A percentile compares a stretch with the other conserved stretches of the same genome.
These are phyloP conservation scores for Tinea trinotella DNA, from an alignment of 2,888 invertebrate genomes.

Conservation along the genomic window DNA sequence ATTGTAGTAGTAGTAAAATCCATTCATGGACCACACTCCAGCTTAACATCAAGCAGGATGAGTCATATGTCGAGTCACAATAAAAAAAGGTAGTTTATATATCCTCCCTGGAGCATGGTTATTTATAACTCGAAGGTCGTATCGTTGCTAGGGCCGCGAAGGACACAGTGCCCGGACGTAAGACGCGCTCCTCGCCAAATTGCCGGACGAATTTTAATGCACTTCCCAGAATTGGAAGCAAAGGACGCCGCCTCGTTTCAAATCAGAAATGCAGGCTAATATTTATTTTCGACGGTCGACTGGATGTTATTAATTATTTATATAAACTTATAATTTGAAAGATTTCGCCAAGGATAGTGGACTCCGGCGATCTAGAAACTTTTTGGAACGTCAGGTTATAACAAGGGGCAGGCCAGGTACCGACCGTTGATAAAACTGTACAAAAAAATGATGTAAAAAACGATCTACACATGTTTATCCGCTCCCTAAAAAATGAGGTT, in stretches of 20 bases:
- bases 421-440: background rate
- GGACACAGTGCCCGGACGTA: slow-evolving; percentile 37
- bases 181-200: slow-evolving; percentile 7
- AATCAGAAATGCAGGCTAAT: slow-evolving; percentile 5
- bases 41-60: too few species aligned
- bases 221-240: slow-evolving; percentile 37
- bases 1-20: too few species aligned
- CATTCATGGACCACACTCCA: too few species aligned
- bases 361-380: background rate
- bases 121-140: slow-evolving; percentile 63
- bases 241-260: slow-evolving; percentile 22
- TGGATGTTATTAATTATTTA: slow-evolving; percentile 5
- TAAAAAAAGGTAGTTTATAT: too few species aligned
- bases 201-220: slow-evolving; percentile 43
- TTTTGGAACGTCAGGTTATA: background rate
- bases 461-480: background rate
- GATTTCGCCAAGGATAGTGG: background rate
- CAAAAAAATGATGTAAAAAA: background rate
- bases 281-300: slow-evolving; percentile 8
- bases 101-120: slow-evolving; percentile 33
- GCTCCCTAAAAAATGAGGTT: background rate
- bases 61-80: too few species aligned
- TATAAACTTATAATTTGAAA: background rate
- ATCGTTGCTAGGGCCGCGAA: slow-evolving; percentile 36
- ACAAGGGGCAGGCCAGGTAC: slow-evolving; percentile 1